Evolutionary conservation across 2,797 vertebrate genomes (phyloP).

Genomic region (Hipposideros larvatus): DNA sequence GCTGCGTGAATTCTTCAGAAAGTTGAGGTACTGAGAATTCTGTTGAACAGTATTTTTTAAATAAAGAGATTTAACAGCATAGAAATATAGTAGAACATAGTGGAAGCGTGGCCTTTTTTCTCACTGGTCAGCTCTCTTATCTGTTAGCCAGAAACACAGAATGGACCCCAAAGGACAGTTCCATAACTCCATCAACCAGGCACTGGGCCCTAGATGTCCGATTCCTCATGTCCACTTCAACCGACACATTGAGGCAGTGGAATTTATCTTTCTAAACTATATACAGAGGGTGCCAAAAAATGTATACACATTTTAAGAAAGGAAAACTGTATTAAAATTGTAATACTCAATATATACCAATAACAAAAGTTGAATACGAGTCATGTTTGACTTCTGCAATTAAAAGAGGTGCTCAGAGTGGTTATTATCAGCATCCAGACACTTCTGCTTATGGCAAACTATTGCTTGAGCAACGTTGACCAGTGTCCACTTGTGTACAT

Average conservation of each 20-base stretch:
- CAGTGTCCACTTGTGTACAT: no score
- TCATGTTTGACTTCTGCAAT: no score
- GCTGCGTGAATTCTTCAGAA: constrained; percentile 14
- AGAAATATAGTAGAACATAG: neutral
- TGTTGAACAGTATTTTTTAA: neutral
- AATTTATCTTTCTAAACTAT: neutral
- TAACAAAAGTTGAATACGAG: no score
- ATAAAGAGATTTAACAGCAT: neutral
- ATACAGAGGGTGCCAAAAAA: neutral
- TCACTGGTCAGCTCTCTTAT: neutral
- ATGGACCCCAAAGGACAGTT: neutral
- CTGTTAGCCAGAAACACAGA: constrained; percentile 41
- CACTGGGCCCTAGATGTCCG: no score
- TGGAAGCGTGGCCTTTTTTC: neutral
- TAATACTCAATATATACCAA: no score
- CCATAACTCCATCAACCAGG: neutral
- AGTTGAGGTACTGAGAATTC: neutral
- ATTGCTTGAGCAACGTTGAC: no score
- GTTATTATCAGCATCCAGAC: no score
- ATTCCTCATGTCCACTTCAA: neutral
- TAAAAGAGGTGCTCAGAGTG: no score
- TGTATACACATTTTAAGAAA: neutral
- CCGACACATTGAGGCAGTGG: neutral
- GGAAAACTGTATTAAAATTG: no score
- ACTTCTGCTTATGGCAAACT: no score